Evolutionary conservation across 1,140 invertebrate genomes (phyloP), one percentile per base, ranked within the genome.

Genomic region (Hypothenemus hampei): DNA sequence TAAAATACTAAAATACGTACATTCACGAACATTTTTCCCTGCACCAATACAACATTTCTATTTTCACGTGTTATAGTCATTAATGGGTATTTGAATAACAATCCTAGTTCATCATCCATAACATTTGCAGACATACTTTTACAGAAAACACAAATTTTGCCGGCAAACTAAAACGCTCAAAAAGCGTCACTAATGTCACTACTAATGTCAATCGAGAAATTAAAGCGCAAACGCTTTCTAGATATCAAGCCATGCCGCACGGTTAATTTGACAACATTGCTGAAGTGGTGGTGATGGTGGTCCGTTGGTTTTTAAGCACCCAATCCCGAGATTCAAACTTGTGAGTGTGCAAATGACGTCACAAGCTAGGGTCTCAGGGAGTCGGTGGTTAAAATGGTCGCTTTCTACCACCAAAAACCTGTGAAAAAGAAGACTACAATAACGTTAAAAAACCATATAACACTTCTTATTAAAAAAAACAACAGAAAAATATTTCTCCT

Each of bases 291-390:
- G n/a, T n/a, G n/a, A n/a, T n/a, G n/a, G n/a, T n/a, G n/a, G n/a
- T n/a, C n/a, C 35, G 35, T 7, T 37, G 55, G 26, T 33, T 57
- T 56, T 61, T 58, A 71, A 65, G 74, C 78, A 77, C 78, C 79
- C 79, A 80, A 78, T 78, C 81, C 81, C 79, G 81, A 82, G 81
- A 81, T 76, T 75, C 81, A 81, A 82, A 77, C 79, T 80, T 82
- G 81, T 81, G 81, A 82, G 78, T 79, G 75, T 61, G 76, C 75
- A 72, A 71, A 70, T 72, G 73, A 79, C 78, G 75, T 83, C 81
- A 82, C 81, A 82, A 82, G 80, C 81, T 82, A 82, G 81, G 81
- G 81, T 83, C 81, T 84, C 82, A 84, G 81, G 82, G 81, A 82
- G 80, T 74, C 78, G 81, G 81, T 65, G 67, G 73, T 69, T 71